Base-by-base conservation (phyloP, 1,140 invertebrate species). In the Heliothis virescens region DNA sequence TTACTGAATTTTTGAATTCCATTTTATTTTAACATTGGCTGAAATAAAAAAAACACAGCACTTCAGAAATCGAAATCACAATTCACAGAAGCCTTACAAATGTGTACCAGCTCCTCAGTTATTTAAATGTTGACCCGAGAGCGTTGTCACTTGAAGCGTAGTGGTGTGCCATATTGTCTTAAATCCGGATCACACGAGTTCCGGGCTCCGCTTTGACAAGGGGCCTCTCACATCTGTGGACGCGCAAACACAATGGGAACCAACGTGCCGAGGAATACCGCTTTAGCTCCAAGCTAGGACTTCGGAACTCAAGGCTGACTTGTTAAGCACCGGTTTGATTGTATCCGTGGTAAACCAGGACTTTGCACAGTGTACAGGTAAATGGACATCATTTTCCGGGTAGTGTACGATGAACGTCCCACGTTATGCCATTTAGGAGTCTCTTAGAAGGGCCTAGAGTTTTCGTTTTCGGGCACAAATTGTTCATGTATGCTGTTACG, bases 131-230 rank as follows among this genome's bases (percentile, higher is more conserved):
- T 75, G 72, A 75, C 72, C 72, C 29, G 48, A 60, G 57, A 59
- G 72, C 41, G 57, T 48, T 59, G 41, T 48, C 57, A 62, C 57
- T 50, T n/a, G 57, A 62, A n/a, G 57, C 57, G 15, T 48, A 60
- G 55, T 59, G 55, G 72, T 75, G 72, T 62, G 18, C 18, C 57
- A 60, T 55, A 78, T 78, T 78, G 75, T 78, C 75, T 67, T 67
- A 47, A 67, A 67, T 78, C 74, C 60, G 60, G 75, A 67, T 78
- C 75, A 78, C 75, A 78, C 50, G 75, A 29, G 75, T 69, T 57
- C 73, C 59, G 57, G 73, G 48, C 41, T 47, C 73, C 12, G 57
- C 12, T 16, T 5, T 26, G 59, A 76, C 73, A 76, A 78, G 75
- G 60, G 50, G 71, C 29, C 63, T 55, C 60, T 75, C 48, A 53